A percentile compares a stretch with the other conserved stretches of the same genome.
Conservation (phyloP, 2,888 invertebrate genomes). For the Thysanoteuthis rhombus region DNA sequence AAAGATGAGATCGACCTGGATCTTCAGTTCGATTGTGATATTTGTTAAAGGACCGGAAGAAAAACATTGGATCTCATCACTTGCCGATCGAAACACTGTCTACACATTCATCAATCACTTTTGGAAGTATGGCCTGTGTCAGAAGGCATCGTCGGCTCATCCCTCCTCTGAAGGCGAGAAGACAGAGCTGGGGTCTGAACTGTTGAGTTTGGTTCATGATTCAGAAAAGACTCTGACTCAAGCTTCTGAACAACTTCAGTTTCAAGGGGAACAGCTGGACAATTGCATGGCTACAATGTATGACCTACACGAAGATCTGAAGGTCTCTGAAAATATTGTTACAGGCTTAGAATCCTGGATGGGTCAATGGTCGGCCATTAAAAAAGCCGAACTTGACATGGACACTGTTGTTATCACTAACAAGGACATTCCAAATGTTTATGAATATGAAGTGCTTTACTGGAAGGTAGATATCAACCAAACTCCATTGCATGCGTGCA, state of each 20-base stretch:
- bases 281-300: constrained; percentile 44
- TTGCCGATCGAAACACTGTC: constrained; percentile 46
- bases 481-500: constrained; percentile 35
- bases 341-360: constrained; percentile 53
- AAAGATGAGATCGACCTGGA: constrained; percentile 49
- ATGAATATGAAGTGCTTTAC: constrained; percentile 48
- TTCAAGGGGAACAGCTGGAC: constrained; percentile 52
- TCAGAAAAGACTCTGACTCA: constrained; percentile 50
- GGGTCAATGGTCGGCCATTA: constrained; percentile 51
- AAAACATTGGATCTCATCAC: constrained; percentile 55
- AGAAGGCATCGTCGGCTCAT: background rate
- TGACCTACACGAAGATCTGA: constrained; percentile 56
- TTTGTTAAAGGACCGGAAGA: constrained; percentile 37
- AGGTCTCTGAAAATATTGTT: constrained; percentile 50
- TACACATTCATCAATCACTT: constrained; percentile 50
- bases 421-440: constrained; percentile 47
- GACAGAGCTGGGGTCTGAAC: constrained; percentile 39
- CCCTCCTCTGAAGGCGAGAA: constrained; percentile 37
- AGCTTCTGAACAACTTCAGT: constrained; percentile 47
- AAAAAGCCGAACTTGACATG: constrained; percentile 37
- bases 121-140: constrained; percentile 39
- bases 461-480: constrained; percentile 41
- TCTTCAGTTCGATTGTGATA: constrained; percentile 52
- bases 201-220: constrained; percentile 50
- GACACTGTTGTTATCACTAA: constrained; percentile 46